A percentile compares a stretch with the other conserved stretches of the same genome.
Conservation (phyloP, 2,888 invertebrate species). For the Cephus spinipes region DNA sequence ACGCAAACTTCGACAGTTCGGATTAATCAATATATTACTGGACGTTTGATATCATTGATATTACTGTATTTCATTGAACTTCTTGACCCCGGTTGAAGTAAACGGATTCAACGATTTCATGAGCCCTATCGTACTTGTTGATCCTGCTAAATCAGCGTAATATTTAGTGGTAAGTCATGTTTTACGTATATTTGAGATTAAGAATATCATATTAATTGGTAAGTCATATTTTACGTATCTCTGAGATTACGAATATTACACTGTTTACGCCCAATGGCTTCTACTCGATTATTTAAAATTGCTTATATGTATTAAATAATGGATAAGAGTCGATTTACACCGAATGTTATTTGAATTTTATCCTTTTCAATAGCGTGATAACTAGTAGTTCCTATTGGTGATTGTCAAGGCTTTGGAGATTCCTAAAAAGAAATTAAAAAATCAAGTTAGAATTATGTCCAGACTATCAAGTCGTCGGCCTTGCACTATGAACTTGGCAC, state of each 20-base stretch:
- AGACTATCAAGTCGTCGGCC: constrained; percentile 8
- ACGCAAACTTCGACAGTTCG: not conserved
- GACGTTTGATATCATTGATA: not conserved
- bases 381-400: not conserved
- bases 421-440: not conserved
- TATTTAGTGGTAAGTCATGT: not conserved
- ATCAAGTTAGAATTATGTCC: not conserved
- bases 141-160: not conserved
- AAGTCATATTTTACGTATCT: no score
- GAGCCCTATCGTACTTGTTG: not conserved
- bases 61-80: not conserved
- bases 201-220: not conserved
- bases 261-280: not conserved
- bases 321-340: not conserved
- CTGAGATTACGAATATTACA: not conserved
- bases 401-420: constrained; percentile 1
- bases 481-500: not conserved
- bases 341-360: not conserved
- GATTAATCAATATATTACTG: not conserved
- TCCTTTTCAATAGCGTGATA: not conserved
- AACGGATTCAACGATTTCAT: not conserved
- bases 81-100: not conserved
- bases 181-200: no score
- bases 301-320: not conserved
- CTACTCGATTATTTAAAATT: not conserved